Conservation (phyloP, 1,140 invertebrate genomes). For the Thaumatotibia leucotreta region DNA sequence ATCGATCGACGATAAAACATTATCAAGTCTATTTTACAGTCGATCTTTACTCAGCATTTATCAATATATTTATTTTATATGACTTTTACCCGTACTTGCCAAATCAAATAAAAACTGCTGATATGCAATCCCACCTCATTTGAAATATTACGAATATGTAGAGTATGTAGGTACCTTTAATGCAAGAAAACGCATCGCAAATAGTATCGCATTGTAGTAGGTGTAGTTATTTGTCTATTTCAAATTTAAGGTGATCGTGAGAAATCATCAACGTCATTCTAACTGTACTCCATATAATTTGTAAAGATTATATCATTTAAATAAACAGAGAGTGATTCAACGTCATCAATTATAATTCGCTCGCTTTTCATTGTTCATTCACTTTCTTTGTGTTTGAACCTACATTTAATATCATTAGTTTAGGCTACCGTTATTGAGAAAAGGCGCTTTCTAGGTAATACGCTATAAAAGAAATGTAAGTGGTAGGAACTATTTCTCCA, state of each 20-base stretch:
- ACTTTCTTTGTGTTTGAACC: background rate
- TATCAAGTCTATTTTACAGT: too few relatives aligned
- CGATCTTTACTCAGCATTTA: too few relatives aligned
- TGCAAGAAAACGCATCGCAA: background rate
- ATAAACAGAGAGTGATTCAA: background rate
- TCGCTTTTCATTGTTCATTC: background rate
- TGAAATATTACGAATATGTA: background rate
- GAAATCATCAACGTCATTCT: slow-evolving; percentile 5
- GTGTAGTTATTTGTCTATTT: background rate
- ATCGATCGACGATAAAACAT: too few relatives aligned
- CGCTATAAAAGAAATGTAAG: background rate
- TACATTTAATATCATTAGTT: background rate
- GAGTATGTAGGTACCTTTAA: background rate
- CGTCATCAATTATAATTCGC: slow-evolving; percentile 5
- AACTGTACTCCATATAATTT: background rate
- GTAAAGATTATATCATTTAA: slow-evolving; percentile 7
- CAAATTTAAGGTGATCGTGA: background rate
- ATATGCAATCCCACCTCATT: too few relatives aligned
- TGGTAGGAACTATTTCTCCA: background rate
- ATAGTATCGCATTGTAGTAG: background rate
- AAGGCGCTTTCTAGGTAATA: background rate
- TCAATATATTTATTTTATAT: too few relatives aligned
- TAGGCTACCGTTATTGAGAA: background rate
- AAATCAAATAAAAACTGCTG: too few relatives aligned
- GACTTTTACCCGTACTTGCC: too few relatives aligned